phyloP scores from a whole-genome alignment of 2,888 invertebrate genomes.

The Calephelis perditalis region DNA sequence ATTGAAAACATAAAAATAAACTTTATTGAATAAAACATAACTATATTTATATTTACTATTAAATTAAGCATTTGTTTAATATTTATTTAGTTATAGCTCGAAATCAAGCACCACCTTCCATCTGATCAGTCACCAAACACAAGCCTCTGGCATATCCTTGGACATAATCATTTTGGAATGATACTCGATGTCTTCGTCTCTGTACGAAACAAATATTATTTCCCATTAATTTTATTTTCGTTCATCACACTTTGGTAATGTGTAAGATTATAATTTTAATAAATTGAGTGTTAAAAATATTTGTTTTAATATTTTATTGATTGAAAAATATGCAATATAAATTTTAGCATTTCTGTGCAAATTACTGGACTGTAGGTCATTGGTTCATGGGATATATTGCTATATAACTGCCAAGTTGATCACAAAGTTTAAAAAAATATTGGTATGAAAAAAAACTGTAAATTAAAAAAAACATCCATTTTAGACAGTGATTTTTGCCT shows the following conservation, averaged over 20 bases:
- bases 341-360: no score
- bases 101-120: slow-evolving; percentile 24
- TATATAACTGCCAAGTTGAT: neutral
- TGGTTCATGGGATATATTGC: neutral
- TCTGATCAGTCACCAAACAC: slow-evolving; percentile 21
- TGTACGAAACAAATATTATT: slow-evolving; percentile 63
- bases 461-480: neutral
- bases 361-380: neutral
- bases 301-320: no score
- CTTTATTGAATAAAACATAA: slow-evolving; percentile 70
- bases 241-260: neutral
- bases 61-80: slow-evolving; percentile 47
- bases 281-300: no score
- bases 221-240: slow-evolving; percentile 17
- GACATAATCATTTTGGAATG: slow-evolving; percentile 66
- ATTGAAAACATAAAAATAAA: slow-evolving; percentile 73
- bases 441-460: no score
- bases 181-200: slow-evolving; percentile 72
- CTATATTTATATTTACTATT: slow-evolving; percentile 43
- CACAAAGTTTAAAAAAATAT: no score
- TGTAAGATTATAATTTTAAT: no score
- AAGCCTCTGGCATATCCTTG: slow-evolving; percentile 27
- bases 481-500: neutral
- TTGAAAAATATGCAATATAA: no score
- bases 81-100: slow-evolving; percentile 46